Conservation (phyloP, 2,113 vertebrate genomes). For the Chloropsis cyanopogon region DNA sequence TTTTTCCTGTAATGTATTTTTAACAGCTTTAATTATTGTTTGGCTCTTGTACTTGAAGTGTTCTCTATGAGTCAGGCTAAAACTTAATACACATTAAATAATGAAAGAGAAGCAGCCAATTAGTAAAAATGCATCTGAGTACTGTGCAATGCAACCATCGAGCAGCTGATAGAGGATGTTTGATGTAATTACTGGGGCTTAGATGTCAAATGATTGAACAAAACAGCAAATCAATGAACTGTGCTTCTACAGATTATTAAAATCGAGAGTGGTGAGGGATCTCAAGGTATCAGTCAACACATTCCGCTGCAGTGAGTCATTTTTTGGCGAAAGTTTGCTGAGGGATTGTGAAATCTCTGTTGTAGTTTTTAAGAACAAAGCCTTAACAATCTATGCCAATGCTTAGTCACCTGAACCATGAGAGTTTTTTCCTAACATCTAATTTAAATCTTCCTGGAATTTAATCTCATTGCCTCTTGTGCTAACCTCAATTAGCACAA, state of each 20-base stretch:
- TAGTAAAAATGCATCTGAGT: background rate
- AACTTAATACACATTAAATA: background rate
- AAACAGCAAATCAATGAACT: slow-evolving; percentile 20
- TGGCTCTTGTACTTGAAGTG: background rate
- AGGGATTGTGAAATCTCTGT: slow-evolving; percentile 10
- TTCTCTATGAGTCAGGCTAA: slow-evolving; percentile 20
- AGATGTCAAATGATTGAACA: slow-evolving; percentile 32
- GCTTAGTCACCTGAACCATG: background rate
- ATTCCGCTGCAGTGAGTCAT: slow-evolving; percentile 3
- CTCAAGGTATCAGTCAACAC: slow-evolving; percentile 13
- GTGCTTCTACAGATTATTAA: background rate
- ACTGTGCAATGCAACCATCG: background rate
- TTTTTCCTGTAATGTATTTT: slow-evolving; percentile 4
- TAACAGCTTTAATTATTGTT: slow-evolving; percentile 31
- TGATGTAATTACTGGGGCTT: slow-evolving; percentile 11
- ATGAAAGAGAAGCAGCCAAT: background rate
- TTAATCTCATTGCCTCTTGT: background rate
- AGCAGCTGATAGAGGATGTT: background rate
- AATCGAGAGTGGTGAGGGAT: background rate
- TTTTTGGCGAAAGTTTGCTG: slow-evolving; percentile 31
- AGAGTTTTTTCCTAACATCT: background rate
- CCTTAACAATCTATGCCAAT: background rate
- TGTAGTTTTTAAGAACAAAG: slow-evolving; percentile 26
- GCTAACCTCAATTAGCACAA: background rate
- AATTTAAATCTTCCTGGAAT: slow-evolving; percentile 2